Percentiles rank a stretch among this genome's conserved stretches.
Evolutionary conservation across 2,888 invertebrate genomes (phyloP).

Genomic region (Latrodectus elegans): DNA sequence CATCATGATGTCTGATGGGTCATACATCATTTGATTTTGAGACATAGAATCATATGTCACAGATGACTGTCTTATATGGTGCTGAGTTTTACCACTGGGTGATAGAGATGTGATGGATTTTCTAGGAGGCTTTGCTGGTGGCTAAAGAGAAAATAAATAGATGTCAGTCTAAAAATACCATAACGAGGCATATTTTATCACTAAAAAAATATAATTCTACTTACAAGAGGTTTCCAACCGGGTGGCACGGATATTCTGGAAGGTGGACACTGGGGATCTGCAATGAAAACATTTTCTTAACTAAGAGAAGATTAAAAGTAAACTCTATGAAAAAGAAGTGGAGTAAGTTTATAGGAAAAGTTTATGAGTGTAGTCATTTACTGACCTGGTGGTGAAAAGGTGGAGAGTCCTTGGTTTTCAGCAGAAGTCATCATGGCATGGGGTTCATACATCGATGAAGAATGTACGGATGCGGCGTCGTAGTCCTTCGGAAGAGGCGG

Average conservation of each 20-base stretch:
- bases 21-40: constrained; percentile 61
- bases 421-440: constrained; percentile 46
- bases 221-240: constrained; percentile 65
- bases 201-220: not conserved
- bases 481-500: constrained; percentile 63
- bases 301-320: not conserved
- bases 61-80: constrained; percentile 60
- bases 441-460: constrained; percentile 53
- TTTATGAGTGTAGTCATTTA: not conserved
- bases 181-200: not conserved
- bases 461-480: constrained; percentile 48
- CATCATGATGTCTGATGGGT: constrained; percentile 58
- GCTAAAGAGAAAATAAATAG: constrained; percentile 15
- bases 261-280: constrained; percentile 58
- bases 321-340: too few relatives aligned
- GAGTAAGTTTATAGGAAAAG: not conserved
- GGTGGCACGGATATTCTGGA: constrained; percentile 65
- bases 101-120: constrained; percentile 68
- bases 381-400: constrained; percentile 60
- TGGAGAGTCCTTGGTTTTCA: constrained; percentile 45
- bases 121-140: constrained; percentile 68
- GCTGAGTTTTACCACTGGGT: constrained; percentile 62
- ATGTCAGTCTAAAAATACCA: not conserved
- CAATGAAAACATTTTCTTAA: not conserved
- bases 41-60: constrained; percentile 58